Evolutionary conservation across 2,113 vertebrate species (phyloP).

Genomic region (Genyomyrus donnyi): DNA sequence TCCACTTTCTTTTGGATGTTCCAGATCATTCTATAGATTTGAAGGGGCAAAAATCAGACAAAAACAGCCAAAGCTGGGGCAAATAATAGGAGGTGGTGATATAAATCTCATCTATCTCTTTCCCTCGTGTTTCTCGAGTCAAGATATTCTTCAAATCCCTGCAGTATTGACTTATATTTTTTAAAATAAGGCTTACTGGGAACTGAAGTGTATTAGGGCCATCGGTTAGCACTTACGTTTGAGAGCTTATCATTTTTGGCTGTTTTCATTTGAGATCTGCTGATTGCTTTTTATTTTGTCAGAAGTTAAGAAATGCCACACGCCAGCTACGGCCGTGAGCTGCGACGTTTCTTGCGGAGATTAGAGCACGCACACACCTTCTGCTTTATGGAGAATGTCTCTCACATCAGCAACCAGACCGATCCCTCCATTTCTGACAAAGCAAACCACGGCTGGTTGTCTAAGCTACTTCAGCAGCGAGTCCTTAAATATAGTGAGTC

Average conservation of each 20-base stretch:
- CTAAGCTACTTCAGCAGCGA: not conserved
- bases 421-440: not conserved
- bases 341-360: not conserved
- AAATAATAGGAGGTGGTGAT: not conserved
- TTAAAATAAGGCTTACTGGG: not conserved
- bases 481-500: not conserved
- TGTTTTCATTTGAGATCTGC: not conserved
- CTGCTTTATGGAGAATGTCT: not conserved
- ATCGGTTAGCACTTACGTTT: not conserved
- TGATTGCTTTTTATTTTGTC: not conserved
- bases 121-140: not conserved
- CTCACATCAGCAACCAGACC: not conserved
- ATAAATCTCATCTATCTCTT: not conserved
- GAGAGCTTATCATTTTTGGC: not conserved
- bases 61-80: not conserved
- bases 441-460: not conserved
- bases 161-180: not conserved
- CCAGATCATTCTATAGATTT: not conserved
- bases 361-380: not conserved
- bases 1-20: not conserved
- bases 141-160: not conserved
- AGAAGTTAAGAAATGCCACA: not conserved
- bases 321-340: not conserved
- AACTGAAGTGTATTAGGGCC: not conserved
- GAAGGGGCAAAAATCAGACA: not conserved